Conservation (phyloP, 1,140 invertebrate species). For the Zaprionus lachaisei region DNA sequence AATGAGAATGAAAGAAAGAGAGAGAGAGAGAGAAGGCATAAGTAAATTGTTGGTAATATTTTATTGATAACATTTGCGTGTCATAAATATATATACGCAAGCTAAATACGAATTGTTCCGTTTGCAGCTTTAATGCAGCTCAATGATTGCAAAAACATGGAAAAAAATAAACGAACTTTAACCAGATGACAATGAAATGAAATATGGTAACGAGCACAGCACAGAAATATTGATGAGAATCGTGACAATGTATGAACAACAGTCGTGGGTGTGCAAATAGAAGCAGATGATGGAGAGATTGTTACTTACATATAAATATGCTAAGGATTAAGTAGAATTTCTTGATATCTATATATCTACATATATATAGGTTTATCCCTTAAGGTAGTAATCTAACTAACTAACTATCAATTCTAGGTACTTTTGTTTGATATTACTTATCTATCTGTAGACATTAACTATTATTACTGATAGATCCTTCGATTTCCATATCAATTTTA, state of each 20-base stretch:
- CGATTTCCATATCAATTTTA: no score
- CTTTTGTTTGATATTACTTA: no score
- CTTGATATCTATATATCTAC: no score
- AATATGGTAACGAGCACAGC: slow-evolving; percentile 40
- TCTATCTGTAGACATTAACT: no score
- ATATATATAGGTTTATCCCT: no score
- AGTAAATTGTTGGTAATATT: slow-evolving; percentile 36
- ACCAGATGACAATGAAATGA: slow-evolving; percentile 48
- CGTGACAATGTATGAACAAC: slow-evolving; percentile 29
- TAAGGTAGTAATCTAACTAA: no score
- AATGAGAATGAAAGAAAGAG: slow-evolving; percentile 42
- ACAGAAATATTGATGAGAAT: slow-evolving; percentile 31
- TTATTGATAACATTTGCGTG: slow-evolving; percentile 29
- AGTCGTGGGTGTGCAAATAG: slow-evolving; percentile 13
- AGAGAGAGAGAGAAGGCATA: slow-evolving; percentile 15
- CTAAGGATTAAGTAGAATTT: neutral
- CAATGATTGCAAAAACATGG: slow-evolving; percentile 23
- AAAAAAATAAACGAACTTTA: slow-evolving; percentile 5
- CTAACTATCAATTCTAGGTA: no score
- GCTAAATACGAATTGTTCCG: neutral
- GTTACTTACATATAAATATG: neutral
- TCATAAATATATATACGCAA: slow-evolving; percentile 28
- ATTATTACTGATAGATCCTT: no score
- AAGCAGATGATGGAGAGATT: neutral
- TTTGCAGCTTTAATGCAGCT: slow-evolving; percentile 37